Evolutionary conservation across 2,888 invertebrate species (phyloP), one percentile per base, ranked within the genome.

Genomic region (Leptopterna dolabrata): DNA sequence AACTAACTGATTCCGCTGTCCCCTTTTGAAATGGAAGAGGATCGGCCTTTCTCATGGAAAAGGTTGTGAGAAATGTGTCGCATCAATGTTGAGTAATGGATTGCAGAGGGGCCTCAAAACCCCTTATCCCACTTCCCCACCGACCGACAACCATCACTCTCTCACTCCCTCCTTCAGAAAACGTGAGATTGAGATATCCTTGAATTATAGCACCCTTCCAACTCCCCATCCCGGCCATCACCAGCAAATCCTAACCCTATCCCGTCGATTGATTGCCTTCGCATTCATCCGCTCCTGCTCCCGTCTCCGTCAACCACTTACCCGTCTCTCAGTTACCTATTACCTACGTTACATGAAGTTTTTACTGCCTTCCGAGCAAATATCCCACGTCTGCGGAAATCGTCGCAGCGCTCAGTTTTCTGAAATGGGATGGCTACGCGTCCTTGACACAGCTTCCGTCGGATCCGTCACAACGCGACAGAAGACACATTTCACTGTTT

Each of bases 11-110:
- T 45, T 78, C 45, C 19, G 27, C 45, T 36, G 78, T 78, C 36
- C 27, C 78, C 45, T 45, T n/a, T n/a, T 43, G 41, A 14, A 78
- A 45, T 41, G 36, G 45, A 78, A 78, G 78, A 45, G 63, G 63
- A 63, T 63, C 45, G 43, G 41, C 16, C 19, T 45, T 78, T 45
- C 78, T 78, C 78, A 78, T 78, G 78, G 45, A 78, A 78, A 78
- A 78, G 78, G 78, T 78, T 78, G 78, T 78, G 78, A 78, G 78
- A 78, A 78, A 78, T 78, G 78, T 78, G 78, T 78, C 78, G 78
- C 78, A 78, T 78, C 78, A 78, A 78, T 78, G 78, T 78, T 78
- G 78, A 78, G 78, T 78, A 78, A 78, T 78, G 78, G 78, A 78
- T 78, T 78, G 78, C 78, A 45, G 78, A 78, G 78, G 63, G 63